Base-by-base conservation (phyloP, 2,888 invertebrate genomes). In the Tholera decimalis region DNA sequence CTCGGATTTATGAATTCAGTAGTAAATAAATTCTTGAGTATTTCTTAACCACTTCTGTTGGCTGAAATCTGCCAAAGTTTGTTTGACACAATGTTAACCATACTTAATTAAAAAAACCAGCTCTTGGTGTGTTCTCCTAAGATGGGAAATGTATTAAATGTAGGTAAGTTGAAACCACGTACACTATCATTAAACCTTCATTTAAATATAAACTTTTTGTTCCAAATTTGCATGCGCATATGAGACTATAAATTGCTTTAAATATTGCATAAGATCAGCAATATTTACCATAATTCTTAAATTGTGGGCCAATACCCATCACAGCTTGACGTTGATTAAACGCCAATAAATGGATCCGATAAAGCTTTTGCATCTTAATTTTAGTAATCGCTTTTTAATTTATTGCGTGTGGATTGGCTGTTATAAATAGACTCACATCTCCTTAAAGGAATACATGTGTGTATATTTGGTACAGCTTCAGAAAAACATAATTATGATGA, bases 241-340 rank as follows among this genome's bases (percentile, higher is more conserved):
- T 78, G 41, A 44, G n/a, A 49, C 54, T 71, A 75, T 79, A 56
- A 68, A 66, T 54, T 44, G 53, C 60, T 58, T n/a, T 68, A 64
- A 79, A 56, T 67, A 74, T 30, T 30, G 39, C 53, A 58, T 58
- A 53, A 57, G 47, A 59, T 59, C 69, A 53, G 49, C 60, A 59
- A 79, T 83, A 84, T 80, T 80, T 80, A 47, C 61, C 73, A 70
- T 80, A 78, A 82, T 44, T 79, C 79, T 58, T 67, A 69, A 57
- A 77, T 74, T 69, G 74, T 65, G 43, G 55, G 44, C 61, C 49
- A 73, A 74, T 53, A 59, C 53, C 59, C 37, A 73, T 75, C 60
- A 41, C 20, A 55, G 28, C 41, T 61, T 82, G 84, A 83, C 80
- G 76, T 82, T 84, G 74, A 83, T 80, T 74, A 71, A 83, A 77